Conservation (phyloP, 1,140 invertebrate species). For the Macrobrachium nipponense region DNA sequence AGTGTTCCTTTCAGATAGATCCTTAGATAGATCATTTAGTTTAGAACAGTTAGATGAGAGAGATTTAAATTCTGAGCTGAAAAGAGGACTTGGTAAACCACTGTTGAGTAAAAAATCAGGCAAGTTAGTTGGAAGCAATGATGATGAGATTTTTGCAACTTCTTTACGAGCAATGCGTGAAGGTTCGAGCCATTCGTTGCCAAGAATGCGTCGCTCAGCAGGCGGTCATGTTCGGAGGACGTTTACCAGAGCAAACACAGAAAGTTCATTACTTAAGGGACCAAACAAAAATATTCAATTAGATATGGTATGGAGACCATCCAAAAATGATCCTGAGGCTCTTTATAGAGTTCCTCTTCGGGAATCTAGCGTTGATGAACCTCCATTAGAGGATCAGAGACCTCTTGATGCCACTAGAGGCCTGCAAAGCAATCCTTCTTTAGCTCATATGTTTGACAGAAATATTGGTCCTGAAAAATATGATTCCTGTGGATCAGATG, state of each 20-base stretch:
- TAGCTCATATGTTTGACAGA: conserved; percentile 25
- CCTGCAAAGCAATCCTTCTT: conserved; percentile 15
- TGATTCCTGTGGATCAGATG: conserved; percentile 42
- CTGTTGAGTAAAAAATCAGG: neutral
- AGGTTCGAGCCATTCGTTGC: conserved; percentile 49
- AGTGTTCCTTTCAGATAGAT: conserved; percentile 62
- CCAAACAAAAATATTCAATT: conserved; percentile 14
- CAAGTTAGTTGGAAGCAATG: neutral
- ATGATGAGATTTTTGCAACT: conserved; percentile 6
- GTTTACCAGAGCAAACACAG: conserved; percentile 51
- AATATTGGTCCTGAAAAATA: neutral
- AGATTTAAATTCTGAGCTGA: conserved; percentile 25
- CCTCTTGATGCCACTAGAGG: conserved; percentile 28
- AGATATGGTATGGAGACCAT: conserved; percentile 44
- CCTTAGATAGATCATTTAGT: conserved; percentile 58
- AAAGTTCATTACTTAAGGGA: conserved; percentile 38
- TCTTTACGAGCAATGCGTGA: conserved; percentile 28
- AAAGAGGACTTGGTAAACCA: neutral
- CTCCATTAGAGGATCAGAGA: conserved; percentile 22
- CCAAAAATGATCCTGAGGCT: conserved; percentile 37
- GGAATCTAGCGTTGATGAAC: conserved; percentile 31
- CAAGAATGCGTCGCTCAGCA: conserved; percentile 37
- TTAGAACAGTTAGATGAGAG: conserved; percentile 49
- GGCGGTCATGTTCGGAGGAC: conserved; percentile 24
- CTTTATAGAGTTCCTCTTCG: conserved; percentile 31